Evolutionary conservation across 2,113 vertebrate species (phyloP).

Genomic region (Ceratotherium simum): DNA sequence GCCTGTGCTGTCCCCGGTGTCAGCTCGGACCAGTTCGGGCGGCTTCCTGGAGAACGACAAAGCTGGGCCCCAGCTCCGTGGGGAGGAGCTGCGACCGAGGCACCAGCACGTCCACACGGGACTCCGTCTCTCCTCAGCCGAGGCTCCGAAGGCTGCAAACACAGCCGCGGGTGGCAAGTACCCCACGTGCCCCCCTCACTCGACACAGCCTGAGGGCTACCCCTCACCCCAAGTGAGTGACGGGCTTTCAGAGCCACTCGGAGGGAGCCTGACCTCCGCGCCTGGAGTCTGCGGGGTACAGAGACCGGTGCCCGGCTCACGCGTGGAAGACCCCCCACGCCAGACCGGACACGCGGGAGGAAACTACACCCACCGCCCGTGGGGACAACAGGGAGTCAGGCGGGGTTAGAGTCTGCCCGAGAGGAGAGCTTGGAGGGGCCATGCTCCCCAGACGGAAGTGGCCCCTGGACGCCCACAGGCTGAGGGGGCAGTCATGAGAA

Average conservation of each 20-base stretch:
- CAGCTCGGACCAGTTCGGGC: background rate
- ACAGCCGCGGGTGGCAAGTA: no score
- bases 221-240: fast-evolving
- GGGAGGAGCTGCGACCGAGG: background rate
- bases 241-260: background rate
- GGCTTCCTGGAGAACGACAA: background rate
- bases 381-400: background rate
- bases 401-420: background rate
- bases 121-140: background rate
- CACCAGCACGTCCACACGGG: background rate
- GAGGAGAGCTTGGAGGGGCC: background rate
- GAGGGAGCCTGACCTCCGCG: background rate
- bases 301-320: background rate
- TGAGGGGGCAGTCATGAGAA: background rate
- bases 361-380: background rate
- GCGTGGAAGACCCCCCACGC: background rate
- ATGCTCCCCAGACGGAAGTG: background rate
- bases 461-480: background rate
- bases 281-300: no score
- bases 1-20: background rate
- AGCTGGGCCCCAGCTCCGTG: background rate
- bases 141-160: background rate
- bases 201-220: background rate
- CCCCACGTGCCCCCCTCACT: background rate
- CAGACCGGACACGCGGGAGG: background rate